Conservation (phyloP, 1,140 invertebrate species). For the Papilio helenus region DNA sequence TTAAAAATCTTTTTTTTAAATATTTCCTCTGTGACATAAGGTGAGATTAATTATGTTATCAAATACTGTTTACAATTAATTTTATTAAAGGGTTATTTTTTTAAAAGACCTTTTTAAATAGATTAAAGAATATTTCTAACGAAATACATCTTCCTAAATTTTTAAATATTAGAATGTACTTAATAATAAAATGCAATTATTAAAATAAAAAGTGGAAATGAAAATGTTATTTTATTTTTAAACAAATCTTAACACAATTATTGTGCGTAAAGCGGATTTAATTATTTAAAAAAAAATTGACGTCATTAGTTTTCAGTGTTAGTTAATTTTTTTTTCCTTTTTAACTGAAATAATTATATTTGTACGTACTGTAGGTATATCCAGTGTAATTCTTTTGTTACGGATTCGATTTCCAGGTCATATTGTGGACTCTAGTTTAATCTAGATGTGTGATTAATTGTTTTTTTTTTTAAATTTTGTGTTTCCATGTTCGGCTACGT, state of each 20-base stretch:
- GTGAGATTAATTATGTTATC: slow-evolving; percentile 31
- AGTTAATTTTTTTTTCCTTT: not conserved
- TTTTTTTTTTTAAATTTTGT: not conserved
- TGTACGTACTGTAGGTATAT: not conserved
- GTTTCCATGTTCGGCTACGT: not conserved
- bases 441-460: not conserved
- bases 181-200: no score
- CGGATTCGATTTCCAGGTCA: not conserved
- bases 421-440: not conserved
- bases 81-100: not conserved
- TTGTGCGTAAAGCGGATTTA: no score
- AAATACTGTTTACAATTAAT: slow-evolving; percentile 10
- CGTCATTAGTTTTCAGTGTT: not conserved
- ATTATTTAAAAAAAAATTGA: not conserved
- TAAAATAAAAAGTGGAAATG: no score
- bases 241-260: no score
- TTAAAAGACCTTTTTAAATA: no score
- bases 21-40: slow-evolving; percentile 20
- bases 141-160: no score
- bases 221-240: no score
- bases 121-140: no score
- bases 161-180: no score
- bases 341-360: not conserved
- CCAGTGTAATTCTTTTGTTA: not conserved
- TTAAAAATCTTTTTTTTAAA: slow-evolving; percentile 6